Base-by-base conservation (phyloP, 2,113 vertebrate genomes). In the Mormyrus iriodes region DNA sequence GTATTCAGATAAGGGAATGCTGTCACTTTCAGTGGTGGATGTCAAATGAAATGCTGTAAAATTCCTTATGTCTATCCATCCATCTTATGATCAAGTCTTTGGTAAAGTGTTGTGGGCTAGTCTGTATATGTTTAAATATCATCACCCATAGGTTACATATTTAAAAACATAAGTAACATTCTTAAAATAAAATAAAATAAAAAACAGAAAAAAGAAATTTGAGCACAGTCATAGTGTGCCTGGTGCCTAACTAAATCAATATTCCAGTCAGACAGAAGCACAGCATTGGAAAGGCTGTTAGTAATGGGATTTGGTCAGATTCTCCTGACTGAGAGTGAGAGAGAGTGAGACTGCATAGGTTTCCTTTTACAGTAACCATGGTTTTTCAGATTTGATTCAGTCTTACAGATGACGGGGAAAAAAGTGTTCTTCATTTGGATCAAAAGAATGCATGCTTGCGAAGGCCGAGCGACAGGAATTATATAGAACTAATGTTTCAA, bases 111-210 rank as follows among this genome's bases (percentile, higher is more conserved):
- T 46, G 79, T 15, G 13, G 39, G 44, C 19, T 73, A 69, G 24
- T 55, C 24, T 42, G n/a, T 17, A 79, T 90, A 21, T 73, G 58
- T 90, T 86, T 86, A 24, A 85, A 49, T 24, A 24, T 27, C 42
- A 49, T 49, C 31, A 42, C 39, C 61, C 61, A 69, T 69, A 69
- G 61, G n/a, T 69, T 69, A 42, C 73, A 42, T 42, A 19, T 79
- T 79, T 44, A 85, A 27, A 49, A 85, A 49, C 44, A 46, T 15
- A 49, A n/a, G 15, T 49, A 39, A 12, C 44, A 69, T 31, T 12
- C 61, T 69, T 7, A 48, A 48, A 48, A 48, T 48, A 48, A 48
- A 48, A n/a, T n/a, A n/a, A n/a, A 61, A 61, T n/a, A 61, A 58
- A 55, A n/a, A 58, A 24, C 24, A 9, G 8, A 65, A 69, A 69